phyloP scores from a whole-genome alignment of 2,888 invertebrate genomes.

The Galeopsomyia nigrocyanea region DNA sequence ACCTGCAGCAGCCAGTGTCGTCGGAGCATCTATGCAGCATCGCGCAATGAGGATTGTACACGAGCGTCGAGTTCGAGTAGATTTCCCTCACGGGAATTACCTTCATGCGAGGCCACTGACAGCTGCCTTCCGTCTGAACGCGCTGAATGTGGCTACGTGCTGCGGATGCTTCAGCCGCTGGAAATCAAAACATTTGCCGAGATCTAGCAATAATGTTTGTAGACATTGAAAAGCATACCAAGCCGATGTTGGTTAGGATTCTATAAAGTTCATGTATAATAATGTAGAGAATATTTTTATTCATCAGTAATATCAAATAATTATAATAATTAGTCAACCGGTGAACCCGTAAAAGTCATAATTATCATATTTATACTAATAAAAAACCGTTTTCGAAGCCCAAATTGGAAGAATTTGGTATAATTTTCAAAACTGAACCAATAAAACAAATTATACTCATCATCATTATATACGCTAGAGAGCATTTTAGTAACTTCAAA shows the following conservation, averaged over 20 bases:
- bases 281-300: too few relatives aligned
- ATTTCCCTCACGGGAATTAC: slow-evolving; percentile 82
- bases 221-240: too few relatives aligned
- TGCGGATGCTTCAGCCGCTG: slow-evolving; percentile 61
- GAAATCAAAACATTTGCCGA: slow-evolving; percentile 43
- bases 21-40: slow-evolving; percentile 88
- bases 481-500: slow-evolving; percentile 38
- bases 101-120: slow-evolving; percentile 80
- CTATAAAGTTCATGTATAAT: too few relatives aligned
- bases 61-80: slow-evolving; percentile 79
- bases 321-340: too few relatives aligned
- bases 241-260: too few relatives aligned
- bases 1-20: slow-evolving; percentile 88
- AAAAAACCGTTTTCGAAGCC: too few relatives aligned
- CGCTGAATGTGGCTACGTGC: slow-evolving; percentile 67
- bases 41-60: slow-evolving; percentile 88
- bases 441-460: slow-evolving; percentile 34
- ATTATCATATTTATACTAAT: slow-evolving; percentile 14
- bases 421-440: slow-evolving; percentile 21
- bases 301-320: too few relatives aligned
- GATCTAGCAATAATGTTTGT: too few relatives aligned
- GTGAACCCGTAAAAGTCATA: slow-evolving; percentile 7
- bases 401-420: neutral
- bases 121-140: slow-evolving; percentile 72
- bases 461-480: slow-evolving; percentile 34